Percentiles rank a stretch among this genome's conserved stretches.
phyloP scores from a whole-genome alignment of 2,797 vertebrate genomes.

The Astyanax mexicanus region DNA sequence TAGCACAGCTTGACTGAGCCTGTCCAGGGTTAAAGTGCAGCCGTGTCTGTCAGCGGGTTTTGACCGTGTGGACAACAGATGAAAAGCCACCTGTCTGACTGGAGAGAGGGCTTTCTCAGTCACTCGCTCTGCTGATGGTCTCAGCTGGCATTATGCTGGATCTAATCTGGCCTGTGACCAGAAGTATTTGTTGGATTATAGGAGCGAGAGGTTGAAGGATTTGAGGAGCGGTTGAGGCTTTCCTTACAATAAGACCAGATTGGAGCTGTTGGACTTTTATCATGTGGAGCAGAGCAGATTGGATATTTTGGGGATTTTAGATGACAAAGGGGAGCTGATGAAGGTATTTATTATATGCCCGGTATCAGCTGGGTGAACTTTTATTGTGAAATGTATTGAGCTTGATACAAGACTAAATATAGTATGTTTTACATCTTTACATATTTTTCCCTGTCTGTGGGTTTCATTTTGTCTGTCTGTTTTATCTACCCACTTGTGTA shows the following conservation, averaged over 20 bases:
- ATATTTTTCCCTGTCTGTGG: too few species aligned
- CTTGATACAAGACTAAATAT: too few species aligned
- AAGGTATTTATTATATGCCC: neutral
- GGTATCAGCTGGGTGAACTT: neutral
- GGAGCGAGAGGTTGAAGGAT: constrained; percentile 7
- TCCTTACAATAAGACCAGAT: neutral
- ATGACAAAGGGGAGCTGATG: neutral
- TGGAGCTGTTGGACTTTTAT: neutral
- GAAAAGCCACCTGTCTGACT: constrained; percentile 25
- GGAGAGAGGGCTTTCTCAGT: neutral
- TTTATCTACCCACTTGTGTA: too few species aligned
- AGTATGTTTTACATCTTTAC: too few species aligned
- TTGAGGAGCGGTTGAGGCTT: neutral
- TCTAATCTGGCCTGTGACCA: constrained; percentile 16
- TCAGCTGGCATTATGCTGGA: neutral
- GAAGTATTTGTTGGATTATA: constrained; percentile 10
- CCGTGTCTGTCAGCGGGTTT: neutral
- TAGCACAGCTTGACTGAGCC: neutral
- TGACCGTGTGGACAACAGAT: constrained; percentile 20
- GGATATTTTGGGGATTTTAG: neutral
- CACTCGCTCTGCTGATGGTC: neutral
- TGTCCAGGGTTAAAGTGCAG: neutral
- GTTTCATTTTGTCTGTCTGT: too few species aligned
- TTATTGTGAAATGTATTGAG: too few species aligned
- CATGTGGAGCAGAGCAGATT: neutral